Conservation (phyloP, 2,888 invertebrate species). For the Napeogenes inachia region DNA sequence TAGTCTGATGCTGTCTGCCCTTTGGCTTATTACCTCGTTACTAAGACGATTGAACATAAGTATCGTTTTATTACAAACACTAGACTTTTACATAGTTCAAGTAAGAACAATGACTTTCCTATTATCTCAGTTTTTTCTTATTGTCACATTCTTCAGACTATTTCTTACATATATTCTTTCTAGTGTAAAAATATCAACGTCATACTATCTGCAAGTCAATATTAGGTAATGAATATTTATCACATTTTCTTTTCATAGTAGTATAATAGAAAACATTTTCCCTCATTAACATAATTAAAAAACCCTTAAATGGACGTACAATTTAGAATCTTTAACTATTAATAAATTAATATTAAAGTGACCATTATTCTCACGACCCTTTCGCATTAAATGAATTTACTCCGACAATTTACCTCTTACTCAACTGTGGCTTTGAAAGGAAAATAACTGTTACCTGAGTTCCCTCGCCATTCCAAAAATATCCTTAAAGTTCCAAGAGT, state of each 20-base stretch:
- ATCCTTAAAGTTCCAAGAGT: constrained; percentile 5
- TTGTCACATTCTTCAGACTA: background rate
- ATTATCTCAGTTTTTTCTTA: background rate
- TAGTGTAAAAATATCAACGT: too few relatives aligned
- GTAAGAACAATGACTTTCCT: background rate
- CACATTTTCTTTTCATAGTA: too few relatives aligned
- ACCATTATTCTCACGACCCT: background rate
- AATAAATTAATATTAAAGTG: constrained; percentile 2
- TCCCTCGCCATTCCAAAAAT: constrained; percentile 1
- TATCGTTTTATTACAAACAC: constrained; percentile 15
- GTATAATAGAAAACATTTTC: too few relatives aligned
- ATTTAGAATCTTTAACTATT: background rate
- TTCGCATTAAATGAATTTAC: background rate
- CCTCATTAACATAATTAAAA: too few relatives aligned
- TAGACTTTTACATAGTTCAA: constrained; percentile 3
- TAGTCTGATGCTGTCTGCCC: constrained; percentile 24
- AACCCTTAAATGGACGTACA: too few relatives aligned
- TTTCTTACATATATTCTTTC: too few relatives aligned
- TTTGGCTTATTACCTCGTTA: constrained; percentile 22
- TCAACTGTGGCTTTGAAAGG: constrained; percentile 4
- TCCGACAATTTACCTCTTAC: constrained; percentile 2
- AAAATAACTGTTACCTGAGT: constrained; percentile 9
- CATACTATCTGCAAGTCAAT: too few relatives aligned
- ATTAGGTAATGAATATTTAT: too few relatives aligned
- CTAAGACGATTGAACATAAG: constrained; percentile 12